phyloP scores from a whole-genome alignment of 1,140 invertebrate genomes.

The Triops longicaudatus region DNA sequence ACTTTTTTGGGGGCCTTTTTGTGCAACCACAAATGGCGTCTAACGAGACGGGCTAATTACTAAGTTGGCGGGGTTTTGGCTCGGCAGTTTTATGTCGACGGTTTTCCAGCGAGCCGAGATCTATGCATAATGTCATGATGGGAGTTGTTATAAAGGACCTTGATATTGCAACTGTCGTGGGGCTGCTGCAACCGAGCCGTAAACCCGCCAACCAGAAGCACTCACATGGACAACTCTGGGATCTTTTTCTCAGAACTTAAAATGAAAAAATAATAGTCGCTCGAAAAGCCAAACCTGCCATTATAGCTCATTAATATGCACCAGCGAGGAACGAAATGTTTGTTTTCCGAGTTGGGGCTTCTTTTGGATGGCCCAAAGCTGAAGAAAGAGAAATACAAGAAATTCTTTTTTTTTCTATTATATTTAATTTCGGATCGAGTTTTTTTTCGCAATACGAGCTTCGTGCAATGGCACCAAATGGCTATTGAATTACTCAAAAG shows the following conservation, averaged over 20 bases:
- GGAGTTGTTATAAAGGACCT: conserved; percentile 15
- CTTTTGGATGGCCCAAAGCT: background rate
- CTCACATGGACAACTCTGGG: background rate
- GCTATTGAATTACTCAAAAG: no score
- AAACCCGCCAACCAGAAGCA: conserved; percentile 10
- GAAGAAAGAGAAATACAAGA: background rate
- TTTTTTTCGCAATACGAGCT: background rate
- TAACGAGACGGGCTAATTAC: conserved; percentile 14
- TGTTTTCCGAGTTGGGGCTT: background rate
- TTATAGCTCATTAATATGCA: conserved; percentile 15
- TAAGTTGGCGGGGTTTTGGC: conserved; percentile 9
- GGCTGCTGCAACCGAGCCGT: background rate
- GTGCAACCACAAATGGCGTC: conserved; percentile 14
- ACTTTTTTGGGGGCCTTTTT: background rate
- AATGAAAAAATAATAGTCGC: conserved; percentile 3
- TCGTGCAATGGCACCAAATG: background rate
- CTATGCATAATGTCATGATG: conserved; percentile 15
- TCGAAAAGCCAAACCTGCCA: conserved; percentile 9
- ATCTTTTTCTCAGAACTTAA: conserved; percentile 9
- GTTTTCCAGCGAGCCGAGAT: conserved; percentile 1
- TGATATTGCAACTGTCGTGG: conserved; percentile 14
- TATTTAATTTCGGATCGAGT: background rate
- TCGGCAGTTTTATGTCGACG: conserved; percentile 14
- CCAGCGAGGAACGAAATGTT: conserved; percentile 4
- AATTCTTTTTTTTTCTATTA: background rate